Conservation (phyloP, 2,113 vertebrate genomes). For the Solea senegalensis region DNA sequence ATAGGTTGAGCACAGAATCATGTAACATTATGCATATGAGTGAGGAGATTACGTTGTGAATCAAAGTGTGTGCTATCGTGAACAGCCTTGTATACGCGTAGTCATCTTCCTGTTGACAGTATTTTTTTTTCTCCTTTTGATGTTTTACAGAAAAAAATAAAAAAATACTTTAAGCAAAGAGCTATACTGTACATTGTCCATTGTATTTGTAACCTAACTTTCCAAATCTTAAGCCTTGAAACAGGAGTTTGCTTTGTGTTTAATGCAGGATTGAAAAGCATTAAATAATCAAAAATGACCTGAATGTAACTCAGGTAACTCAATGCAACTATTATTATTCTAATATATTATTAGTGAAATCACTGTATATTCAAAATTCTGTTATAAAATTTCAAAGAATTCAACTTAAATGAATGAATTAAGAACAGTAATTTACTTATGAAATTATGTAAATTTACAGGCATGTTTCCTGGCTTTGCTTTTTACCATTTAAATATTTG, state of each 20-base stretch:
- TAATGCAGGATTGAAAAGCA: no score
- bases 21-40: conserved; percentile 18
- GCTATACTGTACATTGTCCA: neutral
- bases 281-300: no score
- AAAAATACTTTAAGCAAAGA: conserved; percentile 15
- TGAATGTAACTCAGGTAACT: no score
- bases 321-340: no score
- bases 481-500: no score
- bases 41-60: conserved; percentile 18
- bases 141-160: conserved; percentile 43
- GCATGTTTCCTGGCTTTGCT: no score
- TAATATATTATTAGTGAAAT: no score
- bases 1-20: neutral
- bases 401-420: no score
- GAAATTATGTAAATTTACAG: no score
- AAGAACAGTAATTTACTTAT: no score
- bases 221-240: neutral
- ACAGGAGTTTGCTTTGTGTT: neutral
- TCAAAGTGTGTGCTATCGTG: neutral
- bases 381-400: no score
- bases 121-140: conserved; percentile 29
- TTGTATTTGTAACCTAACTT: neutral
- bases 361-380: no score
- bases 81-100: conserved; percentile 15
- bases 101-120: conserved; percentile 1